Evolutionary conservation across 2,797 vertebrate species (phyloP), one percentile per base, ranked within the genome.

Genomic region (Percopsis omiscomaycus): DNA sequence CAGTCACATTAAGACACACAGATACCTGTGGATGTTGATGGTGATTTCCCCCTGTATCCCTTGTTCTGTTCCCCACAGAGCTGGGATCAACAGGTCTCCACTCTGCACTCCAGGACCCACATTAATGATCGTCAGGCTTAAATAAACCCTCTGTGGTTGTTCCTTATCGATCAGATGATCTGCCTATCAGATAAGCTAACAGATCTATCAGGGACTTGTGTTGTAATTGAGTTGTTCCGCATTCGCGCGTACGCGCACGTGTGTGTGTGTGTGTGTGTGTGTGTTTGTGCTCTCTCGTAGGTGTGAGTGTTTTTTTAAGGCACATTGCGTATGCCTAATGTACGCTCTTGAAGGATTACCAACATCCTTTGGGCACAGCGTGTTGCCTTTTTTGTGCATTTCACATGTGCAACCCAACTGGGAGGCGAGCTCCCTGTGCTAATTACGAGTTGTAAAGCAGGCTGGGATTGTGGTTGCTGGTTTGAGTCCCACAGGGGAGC

Each of bases 101-200:
- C 73, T 86, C 78, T 71, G 13, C 62, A 22, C 64, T 71, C 67
- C 74, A 76, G 78, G 81, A 67, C 74, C 71, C 78, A 69, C 80
- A 74, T 73, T 83, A 89, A 89, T 83, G 89, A 91, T 83, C 68
- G 50, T 37, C 61, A 11, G 64, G 76, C 76, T 86, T 82, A 79
- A 79, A 89, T 84, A 88, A 89, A 91, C 71, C 83, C 83, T 83
- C 74, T 46, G 85, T 74, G 81, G 81, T 84, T 83, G 74, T 71
- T 69, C 76, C 61, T 55, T 68, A 92, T 92, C 85, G 91, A 92
- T 87, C 85, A 78, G 69, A 30, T 78, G 84, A 91, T 90, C 85
- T 68, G 61, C 71, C 80, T 73, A 89, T 92, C 86, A 84, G 86
- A 87, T 81, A 82, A 84, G 82, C 83, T 66, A 89, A 90, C 86